These are phyloP conservation scores for Caenorhabditis uteleia DNA, from an alignment of 2,888 invertebrate genomes.

Conservation along the genomic window DNA sequence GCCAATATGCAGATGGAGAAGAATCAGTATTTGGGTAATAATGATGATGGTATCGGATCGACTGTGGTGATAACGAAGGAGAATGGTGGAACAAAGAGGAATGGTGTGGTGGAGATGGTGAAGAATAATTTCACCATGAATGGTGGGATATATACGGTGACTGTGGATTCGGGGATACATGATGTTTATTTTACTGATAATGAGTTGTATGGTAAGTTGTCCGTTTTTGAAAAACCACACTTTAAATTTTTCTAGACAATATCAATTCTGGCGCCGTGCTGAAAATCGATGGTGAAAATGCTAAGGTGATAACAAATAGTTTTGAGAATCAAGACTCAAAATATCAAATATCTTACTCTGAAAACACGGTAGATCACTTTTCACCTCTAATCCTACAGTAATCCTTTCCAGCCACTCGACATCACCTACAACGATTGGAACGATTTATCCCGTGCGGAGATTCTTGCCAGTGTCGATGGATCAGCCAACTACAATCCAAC, in stretches of 20 bases:
- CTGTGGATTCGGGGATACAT: slow-evolving; percentile 18
- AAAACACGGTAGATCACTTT: slow-evolving; percentile 22
- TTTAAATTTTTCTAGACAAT: slow-evolving; percentile 33
- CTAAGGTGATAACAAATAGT: slow-evolving; percentile 29
- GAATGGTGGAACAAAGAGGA: slow-evolving; percentile 8
- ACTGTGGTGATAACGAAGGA: slow-evolving; percentile 26
- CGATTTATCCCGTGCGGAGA: background rate
- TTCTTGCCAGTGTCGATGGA: background rate
- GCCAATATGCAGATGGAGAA: slow-evolving; percentile 32
- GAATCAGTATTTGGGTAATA: slow-evolving; percentile 21
- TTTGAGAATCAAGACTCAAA: slow-evolving; percentile 37
- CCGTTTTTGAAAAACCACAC: too few species aligned
- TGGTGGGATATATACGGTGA: slow-evolving; percentile 32
- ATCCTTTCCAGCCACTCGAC: slow-evolving; percentile 32
- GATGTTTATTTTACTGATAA: slow-evolving; percentile 31
- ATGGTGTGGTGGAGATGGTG: slow-evolving; percentile 17
- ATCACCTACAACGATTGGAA: slow-evolving; percentile 43
- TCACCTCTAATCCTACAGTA: too few species aligned
- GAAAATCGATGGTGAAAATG: slow-evolving; percentile 32
- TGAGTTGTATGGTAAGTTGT: too few species aligned
- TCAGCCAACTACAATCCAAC: background rate
- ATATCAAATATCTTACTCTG: slow-evolving; percentile 35
- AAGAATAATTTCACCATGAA: slow-evolving; percentile 29
- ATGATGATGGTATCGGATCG: slow-evolving; percentile 24
- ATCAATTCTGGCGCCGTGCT: slow-evolving; percentile 38